Conservation (phyloP, 2,888 invertebrate species). For the Sarcophaga caerulescens region DNA sequence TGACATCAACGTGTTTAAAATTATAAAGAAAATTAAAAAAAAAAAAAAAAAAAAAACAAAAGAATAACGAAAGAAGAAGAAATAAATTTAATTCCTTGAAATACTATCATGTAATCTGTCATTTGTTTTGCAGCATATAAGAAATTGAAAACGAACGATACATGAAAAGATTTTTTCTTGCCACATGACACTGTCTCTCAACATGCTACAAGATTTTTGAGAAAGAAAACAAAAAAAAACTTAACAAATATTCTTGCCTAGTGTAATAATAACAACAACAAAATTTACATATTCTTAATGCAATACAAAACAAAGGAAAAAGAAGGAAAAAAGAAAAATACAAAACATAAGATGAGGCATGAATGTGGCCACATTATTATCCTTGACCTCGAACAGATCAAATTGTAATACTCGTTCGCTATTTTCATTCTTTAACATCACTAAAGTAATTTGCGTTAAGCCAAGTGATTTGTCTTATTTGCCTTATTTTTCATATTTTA, state of each 20-base stretch:
- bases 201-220: constrained; percentile 18
- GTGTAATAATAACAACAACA: neutral
- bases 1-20: constrained; percentile 55
- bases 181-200: constrained; percentile 2
- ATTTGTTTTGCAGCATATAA: constrained; percentile 63
- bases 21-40: constrained; percentile 14
- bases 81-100: constrained; percentile 65
- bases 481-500: constrained; percentile 43
- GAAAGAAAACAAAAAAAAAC: constrained; percentile 11
- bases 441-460: constrained; percentile 56
- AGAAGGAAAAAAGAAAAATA: neutral
- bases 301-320: constrained; percentile 25
- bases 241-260: constrained; percentile 31
- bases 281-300: constrained; percentile 10
- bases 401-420: too few relatives aligned
- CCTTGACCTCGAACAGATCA: constrained; percentile 59
- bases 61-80: neutral
- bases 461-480: constrained; percentile 65
- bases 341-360: neutral
- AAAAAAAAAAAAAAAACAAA: constrained; percentile 9
- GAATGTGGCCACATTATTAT: constrained; percentile 31
- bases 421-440: neutral
- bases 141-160: constrained; percentile 28
- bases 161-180: neutral
- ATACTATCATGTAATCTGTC: constrained; percentile 69